A percentile compares a stretch with the other conserved stretches of the same genome.
Conservation (phyloP, 2,113 vertebrate species). For the Muntiacus muntjak region DNA sequence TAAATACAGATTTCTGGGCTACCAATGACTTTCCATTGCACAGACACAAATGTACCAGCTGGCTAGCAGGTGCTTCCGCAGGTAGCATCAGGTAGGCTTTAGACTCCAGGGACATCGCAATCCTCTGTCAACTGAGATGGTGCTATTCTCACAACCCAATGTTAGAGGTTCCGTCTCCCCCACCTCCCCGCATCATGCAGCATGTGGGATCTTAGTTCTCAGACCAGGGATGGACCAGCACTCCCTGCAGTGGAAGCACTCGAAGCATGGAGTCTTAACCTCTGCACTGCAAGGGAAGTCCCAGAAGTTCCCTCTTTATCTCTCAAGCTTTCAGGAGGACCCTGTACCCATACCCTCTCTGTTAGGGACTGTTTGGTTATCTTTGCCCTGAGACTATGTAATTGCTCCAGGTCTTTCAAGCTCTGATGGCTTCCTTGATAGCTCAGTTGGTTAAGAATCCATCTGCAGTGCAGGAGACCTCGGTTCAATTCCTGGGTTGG, state of each 20-base stretch:
- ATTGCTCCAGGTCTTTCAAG: not conserved
- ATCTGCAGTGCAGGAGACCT: not conserved
- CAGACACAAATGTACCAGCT: not conserved
- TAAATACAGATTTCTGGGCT: not conserved
- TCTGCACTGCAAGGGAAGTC: not conserved
- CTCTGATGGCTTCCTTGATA: not conserved
- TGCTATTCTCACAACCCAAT: not conserved
- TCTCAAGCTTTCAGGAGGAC: not conserved
- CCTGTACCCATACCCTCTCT: not conserved
- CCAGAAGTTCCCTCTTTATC: not conserved
- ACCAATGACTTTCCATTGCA: not conserved
- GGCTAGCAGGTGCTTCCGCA: not conserved
- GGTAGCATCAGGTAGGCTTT: not conserved
- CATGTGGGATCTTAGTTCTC: not conserved
- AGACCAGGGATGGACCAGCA: not conserved
- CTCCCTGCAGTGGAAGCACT: not conserved
- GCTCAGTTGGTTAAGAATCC: not conserved
- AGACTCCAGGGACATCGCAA: not conserved
- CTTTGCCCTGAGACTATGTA: not conserved
- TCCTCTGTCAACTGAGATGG: not conserved
- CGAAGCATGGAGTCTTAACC: not conserved
- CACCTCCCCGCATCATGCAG: not conserved
- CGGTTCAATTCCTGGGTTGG: not conserved
- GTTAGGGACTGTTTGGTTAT: not conserved
- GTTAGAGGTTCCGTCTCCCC: not conserved